Base-by-base conservation (phyloP, 2,888 invertebrate genomes). In the Sesamia inferens region DNA sequence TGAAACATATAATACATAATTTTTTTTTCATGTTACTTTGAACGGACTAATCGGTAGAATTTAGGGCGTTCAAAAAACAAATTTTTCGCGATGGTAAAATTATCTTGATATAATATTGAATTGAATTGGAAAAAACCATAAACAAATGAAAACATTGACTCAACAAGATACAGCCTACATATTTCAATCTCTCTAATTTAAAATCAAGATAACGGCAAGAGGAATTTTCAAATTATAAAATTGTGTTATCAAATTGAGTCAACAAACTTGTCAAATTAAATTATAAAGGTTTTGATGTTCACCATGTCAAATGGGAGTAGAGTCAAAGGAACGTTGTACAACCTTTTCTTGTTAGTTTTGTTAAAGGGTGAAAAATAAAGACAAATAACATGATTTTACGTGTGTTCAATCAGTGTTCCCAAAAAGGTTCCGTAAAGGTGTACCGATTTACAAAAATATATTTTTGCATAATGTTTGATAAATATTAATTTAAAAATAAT, bases 281-380 rank as follows among this genome's bases (percentile, higher is more conserved):
- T 92, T 92, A 91, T 86, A 84, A 89, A 89, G 91, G 89, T 89
- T 83, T 81, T 85, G 79, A 84, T 89, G 86, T 89, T 90, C 87
- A 82, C 76, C 51, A 72, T 73, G 71, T 65, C 78, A 82, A 88
- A 67, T 59, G 31, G 13, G 11, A 22, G 47, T 19, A 5, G 19
- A 54, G 54, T 47, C 13, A 48, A 55, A 51, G 44, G 70, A 66
- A 0, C 8, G n/a, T 16, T 11, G 54, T 24, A n/a, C 22, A n/a
- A 51, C 7, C 16, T 48, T 48, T 47, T 39, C n/a, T 24, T 11
- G n/a, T 74, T 2, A 7, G 3, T 42, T n/a, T 57, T 42, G 3
- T 11, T 10, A 58, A n/a, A 24, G 4, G 10, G 5, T 57, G 2
- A 31, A n/a, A 14, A 65, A 65, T n/a, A 13, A 64, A 31, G 5